Evolutionary conservation across 2,113 vertebrate species (phyloP).

Genomic region (Cyphomyrus discorhynchus): DNA sequence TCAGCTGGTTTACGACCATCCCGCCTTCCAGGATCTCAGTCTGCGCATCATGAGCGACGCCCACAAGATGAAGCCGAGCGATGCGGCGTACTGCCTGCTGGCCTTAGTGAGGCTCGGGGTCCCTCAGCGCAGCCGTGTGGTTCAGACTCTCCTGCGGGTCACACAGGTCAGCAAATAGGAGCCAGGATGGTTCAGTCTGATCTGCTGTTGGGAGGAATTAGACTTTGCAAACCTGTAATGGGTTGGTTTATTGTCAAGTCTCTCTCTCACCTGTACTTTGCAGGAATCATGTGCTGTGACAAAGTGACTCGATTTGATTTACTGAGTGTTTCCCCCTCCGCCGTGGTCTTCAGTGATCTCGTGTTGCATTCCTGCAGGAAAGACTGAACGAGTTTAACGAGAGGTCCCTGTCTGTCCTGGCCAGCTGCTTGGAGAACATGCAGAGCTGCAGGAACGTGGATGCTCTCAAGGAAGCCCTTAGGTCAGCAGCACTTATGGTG

Average conservation of each 20-base stretch:
- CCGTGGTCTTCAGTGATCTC: background rate
- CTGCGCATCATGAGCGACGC: constrained; percentile 49
- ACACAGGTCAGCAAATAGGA: constrained; percentile 64
- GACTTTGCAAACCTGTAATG: background rate
- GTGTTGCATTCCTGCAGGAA: constrained; percentile 60
- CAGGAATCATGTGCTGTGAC: background rate
- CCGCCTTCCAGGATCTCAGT: constrained; percentile 61
- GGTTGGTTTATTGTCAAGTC: background rate
- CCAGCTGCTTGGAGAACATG: constrained; percentile 60
- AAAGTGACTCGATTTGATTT: background rate
- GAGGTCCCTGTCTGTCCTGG: constrained; percentile 68
- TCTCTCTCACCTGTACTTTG: background rate
- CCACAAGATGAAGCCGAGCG: constrained; percentile 37
- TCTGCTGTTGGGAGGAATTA: background rate
- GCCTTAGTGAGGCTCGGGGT: constrained; percentile 67
- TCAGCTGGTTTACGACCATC: constrained; percentile 72
- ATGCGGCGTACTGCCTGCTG: constrained; percentile 66
- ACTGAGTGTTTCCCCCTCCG: background rate
- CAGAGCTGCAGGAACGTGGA: constrained; percentile 62
- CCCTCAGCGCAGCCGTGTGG: constrained; percentile 66
- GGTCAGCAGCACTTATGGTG: constrained; percentile 43
- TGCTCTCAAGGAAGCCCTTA: constrained; percentile 68
- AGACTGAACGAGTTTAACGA: constrained; percentile 76
- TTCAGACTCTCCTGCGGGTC: constrained; percentile 76
- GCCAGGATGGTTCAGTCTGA: background rate